phyloP scores from a whole-genome alignment of 2,888 invertebrate species.

The Scaptodrosophila latifasciaeformis region DNA sequence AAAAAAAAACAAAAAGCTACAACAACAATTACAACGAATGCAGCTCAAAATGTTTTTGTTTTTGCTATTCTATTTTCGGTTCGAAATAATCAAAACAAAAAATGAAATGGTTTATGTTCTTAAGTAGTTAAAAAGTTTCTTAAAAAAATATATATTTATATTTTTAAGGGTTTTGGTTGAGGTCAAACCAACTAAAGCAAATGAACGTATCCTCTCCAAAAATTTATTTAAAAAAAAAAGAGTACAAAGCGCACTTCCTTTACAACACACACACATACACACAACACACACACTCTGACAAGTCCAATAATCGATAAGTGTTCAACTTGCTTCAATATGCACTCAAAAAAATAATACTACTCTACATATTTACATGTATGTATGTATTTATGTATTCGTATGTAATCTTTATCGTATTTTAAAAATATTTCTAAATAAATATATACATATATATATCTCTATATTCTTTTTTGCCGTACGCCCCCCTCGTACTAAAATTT shows the following conservation, averaged over 20 bases:
- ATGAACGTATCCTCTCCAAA: conserved; percentile 7
- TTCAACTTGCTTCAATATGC: conserved; percentile 52
- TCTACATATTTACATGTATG: conserved; percentile 28
- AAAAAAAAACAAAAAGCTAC: conserved; percentile 29
- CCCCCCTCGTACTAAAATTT: conserved; percentile 39
- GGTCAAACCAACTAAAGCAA: conserved; percentile 29
- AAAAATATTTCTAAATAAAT: not conserved
- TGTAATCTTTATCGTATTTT: conserved; percentile 14
- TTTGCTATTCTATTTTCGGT: conserved; percentile 21
- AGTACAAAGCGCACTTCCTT: conserved; percentile 21
- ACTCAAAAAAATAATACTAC: conserved; percentile 30
- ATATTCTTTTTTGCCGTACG: conserved; percentile 33
- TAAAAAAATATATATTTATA: conserved; percentile 37
- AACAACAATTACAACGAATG: conserved; percentile 42
- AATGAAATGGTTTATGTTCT: conserved; percentile 36
- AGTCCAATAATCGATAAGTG: conserved; percentile 46
- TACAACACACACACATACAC: conserved; percentile 28
- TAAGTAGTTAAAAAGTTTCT: conserved; percentile 32
- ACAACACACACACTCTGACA: conserved; percentile 25
- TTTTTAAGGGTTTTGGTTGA: conserved; percentile 40
- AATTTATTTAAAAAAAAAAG: too few species aligned
- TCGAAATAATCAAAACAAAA: not conserved
- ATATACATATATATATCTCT: conserved; percentile 20
- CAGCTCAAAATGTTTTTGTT: conserved; percentile 39
- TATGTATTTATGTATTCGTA: conserved; percentile 23